These are phyloP conservation scores for Asarcornis scutulata DNA, from an alignment of 2,113 vertebrate genomes.

Conservation along the genomic window DNA sequence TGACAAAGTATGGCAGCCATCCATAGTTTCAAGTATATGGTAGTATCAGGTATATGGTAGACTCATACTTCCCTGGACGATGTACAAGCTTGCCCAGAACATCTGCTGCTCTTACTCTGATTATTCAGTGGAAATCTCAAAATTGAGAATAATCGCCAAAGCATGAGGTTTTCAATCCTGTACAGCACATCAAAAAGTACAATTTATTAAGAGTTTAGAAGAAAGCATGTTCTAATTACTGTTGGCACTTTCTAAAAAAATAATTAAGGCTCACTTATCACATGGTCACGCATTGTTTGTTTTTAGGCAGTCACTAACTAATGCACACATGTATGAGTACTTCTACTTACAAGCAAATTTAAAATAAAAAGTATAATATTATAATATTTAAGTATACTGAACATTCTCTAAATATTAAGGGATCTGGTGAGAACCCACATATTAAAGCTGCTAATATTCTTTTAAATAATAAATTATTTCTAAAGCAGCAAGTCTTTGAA, in stretches of 20 bases:
- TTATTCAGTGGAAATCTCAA: neutral
- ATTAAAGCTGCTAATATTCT: conserved; percentile 7
- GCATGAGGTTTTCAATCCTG: neutral
- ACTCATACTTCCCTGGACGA: neutral
- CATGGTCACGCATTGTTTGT: neutral
- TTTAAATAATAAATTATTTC: neutral
- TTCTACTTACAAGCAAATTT: conserved; percentile 13
- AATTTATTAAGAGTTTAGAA: neutral
- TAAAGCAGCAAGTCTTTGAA: conserved; percentile 34
- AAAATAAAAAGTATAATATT: neutral
- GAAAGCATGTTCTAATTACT: neutral
- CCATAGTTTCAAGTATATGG: neutral
- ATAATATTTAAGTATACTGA: neutral
- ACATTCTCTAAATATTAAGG: neutral
- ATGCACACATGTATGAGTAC: neutral
- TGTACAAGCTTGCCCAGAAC: neutral
- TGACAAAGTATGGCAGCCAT: neutral
- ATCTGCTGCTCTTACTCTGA: neutral
- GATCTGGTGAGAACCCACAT: neutral
- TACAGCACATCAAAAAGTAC: neutral
- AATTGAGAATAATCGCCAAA: neutral
- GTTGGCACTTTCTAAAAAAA: neutral
- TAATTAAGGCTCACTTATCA: neutral
- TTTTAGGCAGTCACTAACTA: neutral
- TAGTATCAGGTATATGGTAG: neutral